These are phyloP conservation scores for Clarias magur DNA, from an alignment of 2,113 vertebrate species.

Conservation along the genomic window DNA sequence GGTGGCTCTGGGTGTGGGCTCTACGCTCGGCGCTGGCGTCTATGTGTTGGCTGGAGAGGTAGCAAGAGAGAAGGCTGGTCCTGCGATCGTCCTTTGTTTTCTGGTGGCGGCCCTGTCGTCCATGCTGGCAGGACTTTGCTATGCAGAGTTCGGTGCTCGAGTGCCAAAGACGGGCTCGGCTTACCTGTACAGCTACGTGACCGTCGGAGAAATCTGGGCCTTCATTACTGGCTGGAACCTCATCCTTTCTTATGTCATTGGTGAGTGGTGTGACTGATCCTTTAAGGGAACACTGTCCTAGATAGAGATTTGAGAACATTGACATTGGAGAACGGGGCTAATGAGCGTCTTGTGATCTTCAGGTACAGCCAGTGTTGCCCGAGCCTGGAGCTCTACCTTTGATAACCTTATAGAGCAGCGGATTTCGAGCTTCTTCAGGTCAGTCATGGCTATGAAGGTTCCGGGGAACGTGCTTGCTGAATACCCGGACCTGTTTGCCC, in stretches of 20 bases:
- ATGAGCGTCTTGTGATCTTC: constrained; percentile 14
- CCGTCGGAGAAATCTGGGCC: constrained; percentile 95
- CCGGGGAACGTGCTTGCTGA: constrained; percentile 78
- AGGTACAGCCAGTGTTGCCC: constrained; percentile 92
- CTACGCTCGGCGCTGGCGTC: constrained; percentile 89
- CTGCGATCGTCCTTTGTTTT: constrained; percentile 91
- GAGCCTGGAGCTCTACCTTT: constrained; percentile 92
- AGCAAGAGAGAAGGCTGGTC: constrained; percentile 87
- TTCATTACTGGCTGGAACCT: constrained; percentile 97
- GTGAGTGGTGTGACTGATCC: constrained; percentile 64
- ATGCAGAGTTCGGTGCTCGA: constrained; percentile 92
- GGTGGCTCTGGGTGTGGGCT: constrained; percentile 89
- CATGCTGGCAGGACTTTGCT: constrained; percentile 91
- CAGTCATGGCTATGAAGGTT: constrained; percentile 72
- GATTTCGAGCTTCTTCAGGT: constrained; percentile 83
- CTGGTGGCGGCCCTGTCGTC: constrained; percentile 91
- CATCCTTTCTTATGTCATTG: constrained; percentile 95
- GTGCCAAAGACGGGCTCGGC: constrained; percentile 94
- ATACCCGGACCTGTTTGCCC: constrained; percentile 88
- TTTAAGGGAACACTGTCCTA: neutral
- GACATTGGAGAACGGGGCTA: neutral
- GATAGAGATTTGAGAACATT: neutral
- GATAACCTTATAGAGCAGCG: constrained; percentile 89
- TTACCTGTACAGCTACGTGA: constrained; percentile 96
- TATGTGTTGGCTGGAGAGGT: constrained; percentile 92